These are phyloP conservation scores for Lutraria rhynchaena DNA, from an alignment of 1,140 invertebrate genomes.

Conservation along the genomic window DNA sequence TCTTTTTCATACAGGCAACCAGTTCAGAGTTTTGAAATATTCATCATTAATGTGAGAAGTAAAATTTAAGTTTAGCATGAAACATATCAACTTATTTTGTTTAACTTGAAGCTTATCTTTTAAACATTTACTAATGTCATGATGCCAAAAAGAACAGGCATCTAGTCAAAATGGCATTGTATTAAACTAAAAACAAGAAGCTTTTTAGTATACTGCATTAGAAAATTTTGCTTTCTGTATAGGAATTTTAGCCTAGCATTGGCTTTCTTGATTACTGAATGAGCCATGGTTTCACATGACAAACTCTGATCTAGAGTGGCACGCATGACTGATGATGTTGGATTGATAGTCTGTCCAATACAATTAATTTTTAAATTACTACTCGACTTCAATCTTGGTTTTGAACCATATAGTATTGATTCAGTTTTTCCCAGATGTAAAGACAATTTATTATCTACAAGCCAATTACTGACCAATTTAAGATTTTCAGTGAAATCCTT, in stretches of 20 bases:
- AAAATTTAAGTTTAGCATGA: too few species aligned
- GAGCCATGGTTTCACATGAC: slow-evolving; percentile 7
- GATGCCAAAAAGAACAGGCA: too few species aligned
- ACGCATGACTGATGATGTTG: slow-evolving; percentile 22
- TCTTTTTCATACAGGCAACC: too few species aligned
- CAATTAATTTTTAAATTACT: not conserved
- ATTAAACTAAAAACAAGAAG: slow-evolving; percentile 22
- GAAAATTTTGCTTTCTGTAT: slow-evolving; percentile 3
- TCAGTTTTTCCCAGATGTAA: slow-evolving; percentile 26
- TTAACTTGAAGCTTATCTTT: too few species aligned
- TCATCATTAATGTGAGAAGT: too few species aligned
- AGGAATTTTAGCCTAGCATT: slow-evolving; percentile 45
- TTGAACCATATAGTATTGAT: slow-evolving; percentile 28
- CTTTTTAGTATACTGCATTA: slow-evolving; percentile 5
- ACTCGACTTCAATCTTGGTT: not conserved
- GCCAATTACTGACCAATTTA: slow-evolving; percentile 15
- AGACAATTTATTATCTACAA: slow-evolving; percentile 28
- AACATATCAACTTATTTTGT: too few species aligned
- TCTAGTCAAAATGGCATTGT: too few species aligned
- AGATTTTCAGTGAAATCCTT: slow-evolving; percentile 3
- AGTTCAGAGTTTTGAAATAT: too few species aligned
- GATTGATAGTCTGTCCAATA: not conserved
- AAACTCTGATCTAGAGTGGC: slow-evolving; percentile 24
- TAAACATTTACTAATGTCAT: too few species aligned
- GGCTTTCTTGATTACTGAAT: slow-evolving; percentile 39